Evolutionary conservation across 2,113 vertebrate genomes (phyloP), one percentile per base, ranked within the genome.

Genomic region (Ptilorrhoa leucosticta): DNA sequence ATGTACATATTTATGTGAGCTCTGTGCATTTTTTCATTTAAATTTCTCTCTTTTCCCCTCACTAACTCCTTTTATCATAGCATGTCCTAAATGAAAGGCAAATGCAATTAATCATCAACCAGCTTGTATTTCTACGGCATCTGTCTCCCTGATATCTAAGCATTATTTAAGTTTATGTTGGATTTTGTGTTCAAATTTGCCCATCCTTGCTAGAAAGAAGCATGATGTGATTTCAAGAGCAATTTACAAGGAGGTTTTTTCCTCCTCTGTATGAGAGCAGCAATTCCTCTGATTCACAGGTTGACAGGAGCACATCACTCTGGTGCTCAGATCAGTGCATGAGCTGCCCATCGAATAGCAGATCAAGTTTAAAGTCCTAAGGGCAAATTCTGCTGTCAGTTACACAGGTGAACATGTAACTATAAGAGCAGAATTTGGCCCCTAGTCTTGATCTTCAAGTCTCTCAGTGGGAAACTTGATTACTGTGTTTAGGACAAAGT

Each of bases 281-380:
- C 89, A 90, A 93, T 90, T 97, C 94, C 92, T 97, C 90, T 94
- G 96, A 96, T 97, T 97, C 95, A 64, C 90, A 89, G 92, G 96
- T 96, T 97, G 97, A 97, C 96, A 97, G 90, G 96, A 97, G 92
- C 97, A 97, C 95, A 96, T 97, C 97, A 97, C 60, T 95, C 88
- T 91, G 77, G 90, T 94, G 93, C 95, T 97, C 90, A 94, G 97
- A 97, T 97, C 94, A 96, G 95, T 83, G 92, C 95, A 91, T 3
- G 60, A 95, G 82, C 93, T 96, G 96, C 90, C 96, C 97, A 95
- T 96, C 72, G 91, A 97, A 94, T 80, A 96, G 94, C 79, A 96
- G 96, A 96, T 97, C 95, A 96, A 97, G 94, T 97, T 96, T 94
- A 95, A 94, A 97, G 96, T 97, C 95, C 97, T 97, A 96, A 96